phyloP scores from a whole-genome alignment of 2,888 invertebrate species.

The Argyra leucocephala region DNA sequence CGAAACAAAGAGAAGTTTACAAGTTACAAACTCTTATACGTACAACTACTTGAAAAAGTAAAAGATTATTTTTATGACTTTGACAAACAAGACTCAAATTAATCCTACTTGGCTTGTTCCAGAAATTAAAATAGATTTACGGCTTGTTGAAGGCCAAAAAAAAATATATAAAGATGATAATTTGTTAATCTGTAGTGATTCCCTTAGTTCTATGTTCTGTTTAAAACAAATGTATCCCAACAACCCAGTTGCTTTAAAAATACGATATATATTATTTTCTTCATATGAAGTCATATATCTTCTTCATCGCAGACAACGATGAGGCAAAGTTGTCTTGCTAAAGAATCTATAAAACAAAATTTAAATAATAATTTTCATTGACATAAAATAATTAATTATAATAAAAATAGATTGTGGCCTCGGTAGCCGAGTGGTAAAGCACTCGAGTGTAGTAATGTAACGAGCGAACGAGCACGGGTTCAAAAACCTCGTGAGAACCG shows the following conservation, averaged over 20 bases:
- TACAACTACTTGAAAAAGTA: not conserved
- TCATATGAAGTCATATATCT: conserved; percentile 14
- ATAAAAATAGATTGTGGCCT: too few species aligned
- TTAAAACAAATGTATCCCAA: conserved; percentile 10
- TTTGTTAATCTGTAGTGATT: conserved; percentile 3
- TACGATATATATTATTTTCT: not conserved
- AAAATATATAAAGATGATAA: conserved; percentile 12
- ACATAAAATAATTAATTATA: too few species aligned
- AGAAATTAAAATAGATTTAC: not conserved
- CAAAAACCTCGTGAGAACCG: too few species aligned
- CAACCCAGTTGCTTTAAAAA: conserved; percentile 12
- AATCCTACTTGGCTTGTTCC: conserved; percentile 2
- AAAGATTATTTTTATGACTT: not conserved
- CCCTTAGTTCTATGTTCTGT: conserved; percentile 12
- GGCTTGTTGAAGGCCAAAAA: conserved; percentile 9
- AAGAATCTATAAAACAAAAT: not conserved
- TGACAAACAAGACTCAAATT: conserved; percentile 7
- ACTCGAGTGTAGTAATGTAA: too few species aligned
- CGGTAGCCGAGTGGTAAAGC: too few species aligned
- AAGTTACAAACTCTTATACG: conserved; percentile 9
- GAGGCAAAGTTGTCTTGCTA: too few species aligned
- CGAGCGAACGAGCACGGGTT: too few species aligned
- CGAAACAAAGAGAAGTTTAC: not conserved
- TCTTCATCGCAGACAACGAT: conserved; percentile 16
- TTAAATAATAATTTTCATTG: too few species aligned